Percentiles rank a stretch among this genome's conserved stretches.
phyloP scores from a whole-genome alignment of 2,888 invertebrate species.

The Coenonympha glycerion region DNA sequence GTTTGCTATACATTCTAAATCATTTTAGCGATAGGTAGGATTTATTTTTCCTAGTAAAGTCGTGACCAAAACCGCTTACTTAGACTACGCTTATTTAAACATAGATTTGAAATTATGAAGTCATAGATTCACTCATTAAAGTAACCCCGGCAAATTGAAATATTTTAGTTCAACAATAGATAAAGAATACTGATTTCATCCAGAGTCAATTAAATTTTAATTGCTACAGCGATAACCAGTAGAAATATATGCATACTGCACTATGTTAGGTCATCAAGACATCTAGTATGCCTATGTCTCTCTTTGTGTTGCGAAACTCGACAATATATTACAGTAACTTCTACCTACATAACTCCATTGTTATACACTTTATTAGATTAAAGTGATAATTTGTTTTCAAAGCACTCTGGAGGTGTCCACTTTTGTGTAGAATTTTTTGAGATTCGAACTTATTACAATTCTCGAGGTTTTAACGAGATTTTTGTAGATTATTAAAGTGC shows the following conservation, averaged over 20 bases:
- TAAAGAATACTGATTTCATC: conserved; percentile 16
- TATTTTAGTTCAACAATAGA: background rate
- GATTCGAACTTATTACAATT: background rate
- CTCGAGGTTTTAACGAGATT: too few relatives aligned
- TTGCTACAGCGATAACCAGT: conserved; percentile 4
- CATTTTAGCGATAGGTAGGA: too few relatives aligned
- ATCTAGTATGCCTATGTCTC: background rate
- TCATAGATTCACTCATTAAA: too few relatives aligned
- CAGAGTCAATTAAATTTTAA: conserved; percentile 16
- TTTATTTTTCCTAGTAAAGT: too few relatives aligned
- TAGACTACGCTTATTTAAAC: too few relatives aligned
- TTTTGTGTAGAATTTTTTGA: background rate
- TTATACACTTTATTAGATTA: background rate
- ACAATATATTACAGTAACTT: background rate
- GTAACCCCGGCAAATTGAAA: too few relatives aligned
- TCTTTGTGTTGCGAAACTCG: background rate
- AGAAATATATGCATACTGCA: conserved; percentile 1
- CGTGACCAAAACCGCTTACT: too few relatives aligned
- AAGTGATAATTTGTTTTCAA: background rate
- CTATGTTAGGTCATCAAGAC: conserved; percentile 8
- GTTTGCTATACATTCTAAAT: too few relatives aligned
- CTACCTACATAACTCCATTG: background rate
- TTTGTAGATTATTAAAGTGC: too few relatives aligned
- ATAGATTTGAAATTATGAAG: too few relatives aligned
- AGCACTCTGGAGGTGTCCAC: background rate